Percentiles rank a stretch among this genome's conserved stretches.
These are phyloP conservation scores for Poeciliopsis paucimaculata DNA, from an alignment of 2,797 vertebrate species.

Conservation along the genomic window DNA sequence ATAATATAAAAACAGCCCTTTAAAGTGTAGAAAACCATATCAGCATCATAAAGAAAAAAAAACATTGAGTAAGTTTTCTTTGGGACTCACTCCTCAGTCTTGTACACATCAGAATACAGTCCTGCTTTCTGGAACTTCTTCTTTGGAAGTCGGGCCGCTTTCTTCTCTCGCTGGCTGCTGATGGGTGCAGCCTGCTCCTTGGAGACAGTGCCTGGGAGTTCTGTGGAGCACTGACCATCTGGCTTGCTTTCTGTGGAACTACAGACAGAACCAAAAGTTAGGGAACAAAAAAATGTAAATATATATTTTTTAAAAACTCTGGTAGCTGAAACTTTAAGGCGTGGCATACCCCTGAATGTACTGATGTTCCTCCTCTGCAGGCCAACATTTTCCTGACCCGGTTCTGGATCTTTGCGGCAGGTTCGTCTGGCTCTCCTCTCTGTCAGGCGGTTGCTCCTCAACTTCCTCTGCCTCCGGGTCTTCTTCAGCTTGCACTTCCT, in stretches of 20 bases:
- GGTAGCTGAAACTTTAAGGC: neutral
- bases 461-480: slow-evolving; percentile 67
- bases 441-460: slow-evolving; percentile 62
- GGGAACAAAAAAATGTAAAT: slow-evolving; percentile 32
- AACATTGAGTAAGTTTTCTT: slow-evolving; percentile 5
- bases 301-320: neutral
- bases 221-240: slow-evolving; percentile 82
- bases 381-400: slow-evolving; percentile 71
- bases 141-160: slow-evolving; percentile 93
- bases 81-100: slow-evolving; percentile 91
- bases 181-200: slow-evolving; percentile 80
- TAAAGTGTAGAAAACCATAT: neutral
- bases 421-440: slow-evolving; percentile 72
- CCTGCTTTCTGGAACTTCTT: slow-evolving; percentile 99
- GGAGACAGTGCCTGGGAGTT: slow-evolving; percentile 74
- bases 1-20: slow-evolving; percentile 5
- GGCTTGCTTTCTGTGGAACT: slow-evolving; percentile 79
- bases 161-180: slow-evolving; percentile 89
- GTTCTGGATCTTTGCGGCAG: slow-evolving; percentile 55
- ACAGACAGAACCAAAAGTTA: slow-evolving; percentile 64
- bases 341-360: slow-evolving; percentile 77
- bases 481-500: slow-evolving; percentile 66
- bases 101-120: slow-evolving; percentile 98
- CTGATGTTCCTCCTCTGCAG: slow-evolving; percentile 78
- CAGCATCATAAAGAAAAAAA: neutral